Evolutionary conservation across 2,888 invertebrate species (phyloP).

Genomic region (Nowickia ferox): DNA sequence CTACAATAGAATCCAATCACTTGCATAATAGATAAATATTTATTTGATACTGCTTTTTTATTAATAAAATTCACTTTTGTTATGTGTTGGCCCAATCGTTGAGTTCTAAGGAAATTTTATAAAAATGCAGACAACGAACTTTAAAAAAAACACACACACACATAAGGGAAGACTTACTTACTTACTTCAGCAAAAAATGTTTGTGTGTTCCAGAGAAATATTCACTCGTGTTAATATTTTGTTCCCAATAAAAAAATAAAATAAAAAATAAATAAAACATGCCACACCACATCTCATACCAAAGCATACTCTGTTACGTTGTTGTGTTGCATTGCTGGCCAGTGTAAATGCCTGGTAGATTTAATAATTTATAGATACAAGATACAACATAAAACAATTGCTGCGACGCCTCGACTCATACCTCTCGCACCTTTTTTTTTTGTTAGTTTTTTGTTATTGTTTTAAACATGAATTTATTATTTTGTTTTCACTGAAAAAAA

Average conservation of each 20-base stretch:
- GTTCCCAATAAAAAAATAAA: conserved; percentile 36
- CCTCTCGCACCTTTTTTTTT: conserved; percentile 45
- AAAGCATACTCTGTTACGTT: conserved; percentile 4
- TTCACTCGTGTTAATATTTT: conserved; percentile 20
- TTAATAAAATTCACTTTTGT: neutral
- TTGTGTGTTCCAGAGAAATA: conserved; percentile 10
- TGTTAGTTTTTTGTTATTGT: neutral
- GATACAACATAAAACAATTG: conserved; percentile 20
- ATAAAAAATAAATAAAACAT: conserved; percentile 29
- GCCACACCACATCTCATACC: conserved; percentile 24
- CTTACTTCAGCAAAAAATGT: neutral
- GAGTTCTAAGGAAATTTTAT: conserved; percentile 45
- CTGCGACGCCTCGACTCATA: conserved; percentile 30
- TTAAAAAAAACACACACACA: neutral
- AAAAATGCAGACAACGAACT: conserved; percentile 59
- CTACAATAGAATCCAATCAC: conserved; percentile 41
- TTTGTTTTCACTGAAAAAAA: neutral
- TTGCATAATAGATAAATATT: conserved; percentile 15
- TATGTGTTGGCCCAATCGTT: conserved; percentile 32
- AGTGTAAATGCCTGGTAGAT: conserved; percentile 11
- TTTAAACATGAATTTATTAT: neutral
- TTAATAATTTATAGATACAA: conserved; percentile 33
- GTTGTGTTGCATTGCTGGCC: neutral
- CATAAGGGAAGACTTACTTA: neutral
- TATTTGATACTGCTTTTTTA: neutral